Evolutionary conservation across 2,797 vertebrate species (phyloP).

Genomic region (Forpus xanthops): DNA sequence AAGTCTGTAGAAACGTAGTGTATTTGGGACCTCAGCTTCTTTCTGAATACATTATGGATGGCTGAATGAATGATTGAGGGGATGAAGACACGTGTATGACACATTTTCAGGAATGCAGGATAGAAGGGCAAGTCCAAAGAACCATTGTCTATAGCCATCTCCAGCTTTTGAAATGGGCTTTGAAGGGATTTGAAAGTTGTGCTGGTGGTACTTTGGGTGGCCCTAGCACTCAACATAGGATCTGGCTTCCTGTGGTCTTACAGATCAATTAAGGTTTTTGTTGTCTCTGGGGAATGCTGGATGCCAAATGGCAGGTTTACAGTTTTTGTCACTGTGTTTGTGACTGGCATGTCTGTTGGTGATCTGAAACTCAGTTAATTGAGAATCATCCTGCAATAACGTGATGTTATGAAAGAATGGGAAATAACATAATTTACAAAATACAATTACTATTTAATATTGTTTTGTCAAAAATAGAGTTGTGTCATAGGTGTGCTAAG

Average conservation of each 20-base stretch:
- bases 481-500: neutral
- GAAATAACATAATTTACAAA: neutral
- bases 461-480: neutral
- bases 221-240: neutral
- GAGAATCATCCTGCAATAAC: neutral
- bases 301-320: neutral
- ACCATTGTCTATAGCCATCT: neutral
- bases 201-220: neutral
- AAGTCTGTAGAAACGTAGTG: neutral
- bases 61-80: neutral
- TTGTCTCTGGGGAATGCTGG: neutral
- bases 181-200: neutral
- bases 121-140: neutral
- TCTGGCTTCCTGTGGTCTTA: neutral
- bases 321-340: neutral
- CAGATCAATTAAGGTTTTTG: neutral
- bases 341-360: neutral
- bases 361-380: neutral
- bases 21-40: neutral
- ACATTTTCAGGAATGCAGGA: neutral
- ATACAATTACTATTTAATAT: neutral
- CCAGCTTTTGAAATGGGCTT: neutral
- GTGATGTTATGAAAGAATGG: neutral
- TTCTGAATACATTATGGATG: neutral
- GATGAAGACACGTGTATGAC: neutral